A percentile compares a stretch with the other conserved stretches of the same genome.
These are phyloP conservation scores for Spheniscus humboldti DNA, from an alignment of 2,797 vertebrate species.

Conservation along the genomic window DNA sequence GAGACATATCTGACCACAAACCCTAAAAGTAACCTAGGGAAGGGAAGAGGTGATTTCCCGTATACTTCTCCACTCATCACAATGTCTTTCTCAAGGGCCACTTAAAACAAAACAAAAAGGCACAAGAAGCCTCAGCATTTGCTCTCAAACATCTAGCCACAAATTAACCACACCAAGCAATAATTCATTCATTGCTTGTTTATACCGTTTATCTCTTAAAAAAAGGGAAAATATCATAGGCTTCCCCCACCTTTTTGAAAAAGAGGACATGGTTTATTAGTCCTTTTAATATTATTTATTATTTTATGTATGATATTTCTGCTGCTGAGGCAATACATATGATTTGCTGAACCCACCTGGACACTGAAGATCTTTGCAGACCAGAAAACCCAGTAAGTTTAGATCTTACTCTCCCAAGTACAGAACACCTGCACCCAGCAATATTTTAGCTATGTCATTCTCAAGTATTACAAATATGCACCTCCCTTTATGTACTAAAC, in stretches of 20 bases:
- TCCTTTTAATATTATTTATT: background rate
- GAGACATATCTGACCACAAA: background rate
- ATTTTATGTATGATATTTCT: background rate
- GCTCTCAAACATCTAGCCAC: background rate
- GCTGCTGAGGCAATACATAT: background rate
- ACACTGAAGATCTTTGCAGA: background rate
- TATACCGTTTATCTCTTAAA: background rate
- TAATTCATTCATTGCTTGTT: background rate
- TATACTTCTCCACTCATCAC: background rate
- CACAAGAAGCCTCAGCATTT: background rate
- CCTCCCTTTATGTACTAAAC: background rate
- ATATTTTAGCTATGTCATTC: background rate
- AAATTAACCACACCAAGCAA: background rate
- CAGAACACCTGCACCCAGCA: constrained; percentile 2
- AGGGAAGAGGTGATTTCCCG: background rate
- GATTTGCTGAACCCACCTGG: constrained; percentile 28
- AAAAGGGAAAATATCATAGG: background rate
- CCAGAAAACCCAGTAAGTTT: background rate
- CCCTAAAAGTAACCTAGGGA: background rate
- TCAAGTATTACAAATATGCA: background rate
- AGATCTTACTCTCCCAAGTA: background rate
- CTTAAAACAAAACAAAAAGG: background rate
- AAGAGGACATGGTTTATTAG: background rate
- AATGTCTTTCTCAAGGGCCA: background rate
- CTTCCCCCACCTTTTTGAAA: rapidly evolving